Evolutionary conservation across 2,888 invertebrate species (phyloP).

Genomic region (Altica lythri): DNA sequence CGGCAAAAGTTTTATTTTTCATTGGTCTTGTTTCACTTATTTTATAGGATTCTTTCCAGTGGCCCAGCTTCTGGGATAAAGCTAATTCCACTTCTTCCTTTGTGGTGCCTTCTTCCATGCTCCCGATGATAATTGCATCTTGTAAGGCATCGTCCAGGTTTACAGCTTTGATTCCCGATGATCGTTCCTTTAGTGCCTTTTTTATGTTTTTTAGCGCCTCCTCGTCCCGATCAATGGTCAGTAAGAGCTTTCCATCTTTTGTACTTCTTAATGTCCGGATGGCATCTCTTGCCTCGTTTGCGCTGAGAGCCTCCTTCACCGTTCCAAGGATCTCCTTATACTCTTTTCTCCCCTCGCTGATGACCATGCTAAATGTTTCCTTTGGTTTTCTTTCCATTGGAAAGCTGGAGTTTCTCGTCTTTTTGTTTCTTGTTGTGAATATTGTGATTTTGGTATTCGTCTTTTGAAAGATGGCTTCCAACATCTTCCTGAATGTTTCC

Average conservation of each 20-base stretch:
- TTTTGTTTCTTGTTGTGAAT: no score
- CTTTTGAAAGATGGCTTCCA: no score
- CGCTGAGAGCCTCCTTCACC: no score
- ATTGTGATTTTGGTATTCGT: no score
- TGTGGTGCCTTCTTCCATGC: not conserved
- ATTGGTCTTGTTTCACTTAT: conserved; percentile 1
- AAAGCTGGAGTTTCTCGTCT: no score
- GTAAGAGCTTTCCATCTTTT: conserved; percentile 12
- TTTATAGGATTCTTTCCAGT: not conserved
- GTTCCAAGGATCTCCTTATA: no score
- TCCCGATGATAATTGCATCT: not conserved
- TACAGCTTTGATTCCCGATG: not conserved
- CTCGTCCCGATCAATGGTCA: conserved; percentile 9
- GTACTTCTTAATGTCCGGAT: no score
- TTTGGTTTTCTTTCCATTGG: no score
- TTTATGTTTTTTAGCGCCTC: not conserved
- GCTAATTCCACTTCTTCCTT: not conserved
- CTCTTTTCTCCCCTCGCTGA: no score
- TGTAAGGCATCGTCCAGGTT: not conserved
- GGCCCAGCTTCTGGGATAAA: not conserved
- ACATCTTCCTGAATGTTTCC: no score
- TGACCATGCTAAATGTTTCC: no score
- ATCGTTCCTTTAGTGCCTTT: not conserved
- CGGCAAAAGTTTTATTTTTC: not conserved
- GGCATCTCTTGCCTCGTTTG: no score